Conservation (phyloP, 2,797 vertebrate genomes). For the Squalus acanthias region DNA sequence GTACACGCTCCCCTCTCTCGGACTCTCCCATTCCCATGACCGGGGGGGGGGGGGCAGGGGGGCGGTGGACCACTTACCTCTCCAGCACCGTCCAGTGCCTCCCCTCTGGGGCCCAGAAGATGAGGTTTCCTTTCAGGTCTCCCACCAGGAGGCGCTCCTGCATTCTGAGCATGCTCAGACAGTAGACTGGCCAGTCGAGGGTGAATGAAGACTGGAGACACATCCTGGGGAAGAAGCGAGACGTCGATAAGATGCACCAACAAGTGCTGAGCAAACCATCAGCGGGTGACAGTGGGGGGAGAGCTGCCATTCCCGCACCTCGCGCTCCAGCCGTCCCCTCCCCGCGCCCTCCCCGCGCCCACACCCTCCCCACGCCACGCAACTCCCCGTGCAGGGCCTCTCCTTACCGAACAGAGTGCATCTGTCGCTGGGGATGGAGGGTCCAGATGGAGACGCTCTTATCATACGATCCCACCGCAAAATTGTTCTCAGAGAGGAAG, state of each 20-base stretch:
- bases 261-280: no score
- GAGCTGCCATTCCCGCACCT: no score
- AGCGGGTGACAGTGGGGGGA: no score
- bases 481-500: no score
- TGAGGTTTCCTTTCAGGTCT: not conserved
- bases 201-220: slow-evolving; percentile 42
- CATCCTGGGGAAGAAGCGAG: not conserved
- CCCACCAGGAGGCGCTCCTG: no score
- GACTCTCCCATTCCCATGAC: not conserved
- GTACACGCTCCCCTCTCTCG: slow-evolving; percentile 38
- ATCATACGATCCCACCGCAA: no score
- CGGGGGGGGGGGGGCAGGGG: no score
- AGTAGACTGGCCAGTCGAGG: slow-evolving; percentile 45
- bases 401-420: slow-evolving; percentile 52
- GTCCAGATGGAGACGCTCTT: no score
- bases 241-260: no score
- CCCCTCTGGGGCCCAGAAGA: slow-evolving; percentile 41
- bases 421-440: slow-evolving; percentile 49
- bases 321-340: no score
- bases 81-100: rapidly evolving
- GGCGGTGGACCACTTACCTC: no score
- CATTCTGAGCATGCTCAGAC: no score
- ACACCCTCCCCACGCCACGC: slow-evolving; percentile 17
- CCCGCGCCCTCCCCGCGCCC: not conserved
- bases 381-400: slow-evolving; percentile 41